A percentile compares a stretch with the other conserved stretches of the same genome.
Evolutionary conservation across 2,113 vertebrate species (phyloP).

Genomic region (Blennius ocellaris): DNA sequence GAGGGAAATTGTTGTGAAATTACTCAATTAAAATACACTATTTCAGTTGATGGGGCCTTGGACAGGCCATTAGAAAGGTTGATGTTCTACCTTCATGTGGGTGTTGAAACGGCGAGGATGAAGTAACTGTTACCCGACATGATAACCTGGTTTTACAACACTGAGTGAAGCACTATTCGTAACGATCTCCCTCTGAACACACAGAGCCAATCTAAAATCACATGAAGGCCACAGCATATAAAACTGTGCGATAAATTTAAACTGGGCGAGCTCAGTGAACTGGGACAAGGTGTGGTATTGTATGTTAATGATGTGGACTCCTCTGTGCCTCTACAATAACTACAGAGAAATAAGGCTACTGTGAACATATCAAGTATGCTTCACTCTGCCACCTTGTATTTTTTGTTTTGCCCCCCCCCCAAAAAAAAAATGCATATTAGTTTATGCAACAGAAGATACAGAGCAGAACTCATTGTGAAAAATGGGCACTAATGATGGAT

Average conservation of each 20-base stretch:
- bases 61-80: too few species aligned
- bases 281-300: constrained; percentile 30
- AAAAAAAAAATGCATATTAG: neutral
- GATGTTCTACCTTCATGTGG: too few species aligned
- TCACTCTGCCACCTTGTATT: constrained; percentile 13
- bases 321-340: constrained; percentile 1
- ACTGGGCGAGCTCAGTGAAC: constrained; percentile 40
- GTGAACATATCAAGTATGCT: constrained; percentile 8
- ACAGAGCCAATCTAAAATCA: constrained; percentile 39
- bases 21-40: too few species aligned
- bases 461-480: constrained; percentile 8
- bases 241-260: constrained; percentile 49
- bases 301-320: constrained; percentile 55
- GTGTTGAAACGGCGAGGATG: too few species aligned
- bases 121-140: neutral
- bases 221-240: constrained; percentile 24
- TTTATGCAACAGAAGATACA: constrained; percentile 6
- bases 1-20: too few species aligned
- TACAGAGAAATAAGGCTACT: constrained; percentile 14
- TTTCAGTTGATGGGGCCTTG: too few species aligned
- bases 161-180: constrained; percentile 26
- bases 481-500: constrained; percentile 33
- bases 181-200: constrained; percentile 1
- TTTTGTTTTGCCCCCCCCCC: constrained; percentile 4
- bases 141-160: constrained; percentile 14